Conservation (phyloP, 2,797 vertebrate genomes). For the Thamnophis elegans region DNA sequence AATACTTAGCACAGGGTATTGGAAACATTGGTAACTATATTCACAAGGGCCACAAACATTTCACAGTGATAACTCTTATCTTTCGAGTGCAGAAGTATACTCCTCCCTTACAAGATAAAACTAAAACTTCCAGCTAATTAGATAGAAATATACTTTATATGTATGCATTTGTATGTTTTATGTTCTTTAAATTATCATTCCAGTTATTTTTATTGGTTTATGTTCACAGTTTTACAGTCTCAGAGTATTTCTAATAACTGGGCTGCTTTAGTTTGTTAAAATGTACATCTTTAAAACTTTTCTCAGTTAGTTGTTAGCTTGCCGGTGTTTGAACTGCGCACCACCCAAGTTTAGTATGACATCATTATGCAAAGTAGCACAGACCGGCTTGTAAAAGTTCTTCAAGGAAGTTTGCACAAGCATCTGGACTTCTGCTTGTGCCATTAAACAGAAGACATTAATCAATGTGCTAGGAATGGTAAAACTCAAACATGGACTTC, state of each 20-base stretch:
- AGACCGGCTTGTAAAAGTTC: slow-evolving; percentile 56
- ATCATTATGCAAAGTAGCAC: slow-evolving; percentile 63
- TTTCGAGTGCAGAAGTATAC: slow-evolving; percentile 66
- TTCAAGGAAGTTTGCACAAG: slow-evolving; percentile 65
- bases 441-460: slow-evolving; percentile 11
- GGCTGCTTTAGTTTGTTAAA: slow-evolving; percentile 67
- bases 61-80: slow-evolving; percentile 78
- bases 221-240: slow-evolving; percentile 47
- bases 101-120: slow-evolving; percentile 51
- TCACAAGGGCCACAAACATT: slow-evolving; percentile 38
- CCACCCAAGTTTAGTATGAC: slow-evolving; percentile 75
- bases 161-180: slow-evolving; percentile 32
- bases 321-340: slow-evolving; percentile 57
- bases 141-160: slow-evolving; percentile 24
- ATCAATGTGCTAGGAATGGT: slow-evolving; percentile 22
- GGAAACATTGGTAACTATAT: slow-evolving; percentile 27
- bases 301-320: slow-evolving; percentile 73
- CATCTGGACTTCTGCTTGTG: slow-evolving; percentile 20
- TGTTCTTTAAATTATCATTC: slow-evolving; percentile 36
- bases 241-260: slow-evolving; percentile 68
- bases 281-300: slow-evolving; percentile 79
- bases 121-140: slow-evolving; percentile 28
- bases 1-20: slow-evolving; percentile 4
- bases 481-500: slow-evolving; percentile 83
- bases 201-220: slow-evolving; percentile 26